Conservation (phyloP, 1,140 invertebrate species). For the Brachionus sp. region DNA sequence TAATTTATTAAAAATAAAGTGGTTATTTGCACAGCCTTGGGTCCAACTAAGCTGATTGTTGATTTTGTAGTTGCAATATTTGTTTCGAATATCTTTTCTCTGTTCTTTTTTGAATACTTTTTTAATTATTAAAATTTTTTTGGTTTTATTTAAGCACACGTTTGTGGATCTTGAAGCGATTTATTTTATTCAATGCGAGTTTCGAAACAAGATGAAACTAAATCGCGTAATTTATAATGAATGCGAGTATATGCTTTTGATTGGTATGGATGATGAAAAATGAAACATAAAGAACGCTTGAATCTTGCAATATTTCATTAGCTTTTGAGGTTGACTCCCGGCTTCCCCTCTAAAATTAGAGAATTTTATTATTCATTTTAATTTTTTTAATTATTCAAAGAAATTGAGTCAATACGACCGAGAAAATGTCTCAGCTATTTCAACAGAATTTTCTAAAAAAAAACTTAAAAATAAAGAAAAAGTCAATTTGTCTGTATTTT, state of each 20-base stretch:
- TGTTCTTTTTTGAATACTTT: background rate
- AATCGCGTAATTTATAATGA: background rate
- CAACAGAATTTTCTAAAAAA: background rate
- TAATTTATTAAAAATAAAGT: background rate
- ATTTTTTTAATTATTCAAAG: background rate
- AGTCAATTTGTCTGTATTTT: no score
- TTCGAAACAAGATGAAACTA: background rate
- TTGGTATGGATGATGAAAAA: background rate
- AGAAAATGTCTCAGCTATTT: background rate
- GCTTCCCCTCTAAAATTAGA: background rate
- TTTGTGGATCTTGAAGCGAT: background rate
- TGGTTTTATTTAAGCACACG: background rate
- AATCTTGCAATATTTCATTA: slow-evolving; percentile 15
- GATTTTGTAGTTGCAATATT: background rate
- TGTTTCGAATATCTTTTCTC: background rate
- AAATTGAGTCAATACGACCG: background rate
- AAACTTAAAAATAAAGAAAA: no score
- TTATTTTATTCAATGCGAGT: background rate
- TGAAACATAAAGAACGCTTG: background rate
- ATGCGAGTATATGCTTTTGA: background rate
- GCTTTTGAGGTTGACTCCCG: background rate
- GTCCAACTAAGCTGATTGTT: background rate
- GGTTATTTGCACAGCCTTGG: background rate
- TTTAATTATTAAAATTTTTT: background rate
- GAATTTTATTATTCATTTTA: background rate